Evolutionary conservation across 2,113 vertebrate genomes (phyloP), one percentile per base, ranked within the genome.

Genomic region (Myotis davidii): DNA sequence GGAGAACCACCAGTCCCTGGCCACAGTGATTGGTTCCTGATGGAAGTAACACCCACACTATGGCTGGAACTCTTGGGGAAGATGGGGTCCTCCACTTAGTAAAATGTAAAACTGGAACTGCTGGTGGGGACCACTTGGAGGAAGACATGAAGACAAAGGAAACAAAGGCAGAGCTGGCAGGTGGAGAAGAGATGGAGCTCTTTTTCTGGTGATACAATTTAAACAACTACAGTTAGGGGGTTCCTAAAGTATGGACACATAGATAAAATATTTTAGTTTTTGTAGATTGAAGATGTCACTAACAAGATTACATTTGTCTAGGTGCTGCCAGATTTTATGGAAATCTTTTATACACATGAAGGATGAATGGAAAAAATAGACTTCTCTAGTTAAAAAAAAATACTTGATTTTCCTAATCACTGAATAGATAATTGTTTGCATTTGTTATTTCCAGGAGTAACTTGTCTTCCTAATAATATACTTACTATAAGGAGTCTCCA

Each of bases 311-410:
- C 2, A 76, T 88, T 90, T 91, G 39, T 72, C 39, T 50, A 67
- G 77, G 64, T 88, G 27, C 88, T 85, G 59, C 39, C 52, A 87
- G 14, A 95, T 69, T 73, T 97, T 85, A 50, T 54, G 9, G n/a
- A 94, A 93, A 83, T 39, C 10, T 59, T 93, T 79, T 54, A 74
- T 59, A 82, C 8, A 65, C 2, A 37, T 70, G 48, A 45, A 96
- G 88, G 10, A 25, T 74, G 27, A 88, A 34, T 81, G 6, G 13
- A 90, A 88, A 85, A 48, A 82, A 88, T 42, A 11, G 13, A 48
- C 5, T 61, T 81, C 8, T 48, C n/a, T 82, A 85, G 37, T 88
- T 72, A 88, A 88, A 52, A 82, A 69, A 90, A 52, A 90, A 42
- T 17, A 89, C 4, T 78, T 65, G 16, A 65, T 90, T 95, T 96